phyloP scores from a whole-genome alignment of 2,113 vertebrate species.

The Anarhynchus alexandrinus region DNA sequence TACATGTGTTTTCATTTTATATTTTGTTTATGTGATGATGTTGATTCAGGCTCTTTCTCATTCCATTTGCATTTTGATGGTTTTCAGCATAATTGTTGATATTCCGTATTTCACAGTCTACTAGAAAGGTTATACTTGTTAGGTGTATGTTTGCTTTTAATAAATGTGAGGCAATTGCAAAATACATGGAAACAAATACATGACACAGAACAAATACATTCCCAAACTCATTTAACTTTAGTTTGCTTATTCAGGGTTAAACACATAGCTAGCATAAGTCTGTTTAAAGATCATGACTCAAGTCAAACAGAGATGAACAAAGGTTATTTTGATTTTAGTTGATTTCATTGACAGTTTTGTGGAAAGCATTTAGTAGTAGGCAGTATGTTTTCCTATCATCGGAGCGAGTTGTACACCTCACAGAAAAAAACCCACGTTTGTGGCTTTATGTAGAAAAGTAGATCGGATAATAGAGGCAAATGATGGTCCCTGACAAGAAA shows the following conservation, averaged over 20 bases:
- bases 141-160: neutral
- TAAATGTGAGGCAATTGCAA: neutral
- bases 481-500: neutral
- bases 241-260: neutral
- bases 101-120: neutral
- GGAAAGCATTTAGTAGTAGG: neutral
- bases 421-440: neutral
- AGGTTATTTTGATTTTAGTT: neutral
- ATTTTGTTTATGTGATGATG: neutral
- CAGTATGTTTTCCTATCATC: neutral
- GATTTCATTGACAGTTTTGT: neutral
- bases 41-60: neutral
- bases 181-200: neutral
- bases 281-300: neutral
- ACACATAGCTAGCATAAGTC: neutral
- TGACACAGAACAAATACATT: neutral
- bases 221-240: neutral
- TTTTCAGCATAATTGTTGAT: neutral
- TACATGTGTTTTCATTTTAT: neutral
- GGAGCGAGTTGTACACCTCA: neutral
- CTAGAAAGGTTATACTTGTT: neutral
- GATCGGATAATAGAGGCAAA: neutral
- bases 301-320: neutral
- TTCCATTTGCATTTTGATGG: constrained; percentile 7
- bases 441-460: neutral